These are phyloP conservation scores for Sciurus niger DNA, from an alignment of 2,113 vertebrate species.

Conservation along the genomic window DNA sequence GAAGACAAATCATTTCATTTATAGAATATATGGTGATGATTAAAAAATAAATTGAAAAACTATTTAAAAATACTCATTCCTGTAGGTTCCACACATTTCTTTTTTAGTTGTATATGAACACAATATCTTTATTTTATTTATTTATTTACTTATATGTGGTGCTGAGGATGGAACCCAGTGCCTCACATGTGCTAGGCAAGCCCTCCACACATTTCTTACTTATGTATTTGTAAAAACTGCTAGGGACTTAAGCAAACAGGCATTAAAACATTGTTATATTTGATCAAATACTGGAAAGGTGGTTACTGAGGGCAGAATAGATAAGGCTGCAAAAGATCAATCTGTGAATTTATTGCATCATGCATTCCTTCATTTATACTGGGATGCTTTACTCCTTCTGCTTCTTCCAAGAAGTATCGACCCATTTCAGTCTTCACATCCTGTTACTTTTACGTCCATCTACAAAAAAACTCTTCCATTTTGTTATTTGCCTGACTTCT, in stretches of 20 bases:
- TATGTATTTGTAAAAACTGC: neutral
- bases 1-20: conserved; percentile 2
- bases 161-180: no score
- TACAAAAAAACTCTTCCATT: neutral
- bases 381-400: neutral
- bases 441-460: neutral
- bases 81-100: neutral
- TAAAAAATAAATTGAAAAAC: conserved; percentile 21
- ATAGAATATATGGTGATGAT: conserved; percentile 18
- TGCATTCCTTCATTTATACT: neutral
- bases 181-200: no score
- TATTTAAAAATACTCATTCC: neutral
- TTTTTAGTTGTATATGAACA: no score
- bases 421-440: neutral
- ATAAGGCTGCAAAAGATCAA: neutral
- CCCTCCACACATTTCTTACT: neutral
- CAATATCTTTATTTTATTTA: no score
- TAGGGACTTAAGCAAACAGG: neutral
- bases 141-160: no score
- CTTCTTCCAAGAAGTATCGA: neutral
- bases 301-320: neutral
- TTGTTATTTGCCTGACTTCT: neutral
- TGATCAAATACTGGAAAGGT: neutral
- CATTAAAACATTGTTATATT: neutral
- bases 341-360: neutral